A percentile compares a stretch with the other conserved stretches of the same genome.
Evolutionary conservation across 2,113 vertebrate genomes (phyloP).

Genomic region (Protomyctophum bolini): DNA sequence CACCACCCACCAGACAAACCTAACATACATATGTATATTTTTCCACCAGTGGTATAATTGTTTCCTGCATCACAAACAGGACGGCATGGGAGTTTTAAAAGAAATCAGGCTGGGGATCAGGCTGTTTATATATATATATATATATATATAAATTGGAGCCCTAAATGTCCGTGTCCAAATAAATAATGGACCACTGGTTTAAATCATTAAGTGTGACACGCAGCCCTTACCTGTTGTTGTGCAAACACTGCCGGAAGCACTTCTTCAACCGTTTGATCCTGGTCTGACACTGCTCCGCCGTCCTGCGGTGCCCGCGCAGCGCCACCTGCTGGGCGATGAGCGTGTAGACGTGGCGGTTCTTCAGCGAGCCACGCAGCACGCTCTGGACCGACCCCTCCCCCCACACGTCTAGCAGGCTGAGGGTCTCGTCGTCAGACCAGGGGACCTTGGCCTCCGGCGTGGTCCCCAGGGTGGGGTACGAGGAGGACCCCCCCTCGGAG

Average conservation of each 20-base stretch:
- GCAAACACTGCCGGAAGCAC: constrained; percentile 58
- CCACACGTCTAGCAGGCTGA: constrained; percentile 76
- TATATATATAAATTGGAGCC: too few species aligned
- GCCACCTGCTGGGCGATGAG: constrained; percentile 74
- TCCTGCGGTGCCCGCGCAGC: constrained; percentile 70
- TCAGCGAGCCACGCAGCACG: constrained; percentile 73
- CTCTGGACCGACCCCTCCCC: constrained; percentile 72
- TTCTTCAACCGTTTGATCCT: constrained; percentile 77
- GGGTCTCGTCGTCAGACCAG: constrained; percentile 78
- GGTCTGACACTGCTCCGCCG: constrained; percentile 75
- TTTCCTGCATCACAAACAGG: too few species aligned
- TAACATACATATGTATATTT: too few species aligned
- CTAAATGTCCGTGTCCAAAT: too few species aligned
- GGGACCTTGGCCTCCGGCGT: constrained; percentile 65
- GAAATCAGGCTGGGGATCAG: too few species aligned
- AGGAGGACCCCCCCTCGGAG: constrained; percentile 62
- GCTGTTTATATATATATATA: too few species aligned
- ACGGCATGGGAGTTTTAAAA: too few species aligned
- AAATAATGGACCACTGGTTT: too few species aligned
- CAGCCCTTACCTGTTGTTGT: constrained; percentile 56
- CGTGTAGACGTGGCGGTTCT: constrained; percentile 75
- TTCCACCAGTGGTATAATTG: too few species aligned
- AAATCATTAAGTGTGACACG: too few species aligned
- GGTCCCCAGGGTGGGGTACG: constrained; percentile 24
- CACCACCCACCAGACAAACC: too few species aligned